Base-by-base conservation (phyloP, 2,113 vertebrate species). In the Conger conger region DNA sequence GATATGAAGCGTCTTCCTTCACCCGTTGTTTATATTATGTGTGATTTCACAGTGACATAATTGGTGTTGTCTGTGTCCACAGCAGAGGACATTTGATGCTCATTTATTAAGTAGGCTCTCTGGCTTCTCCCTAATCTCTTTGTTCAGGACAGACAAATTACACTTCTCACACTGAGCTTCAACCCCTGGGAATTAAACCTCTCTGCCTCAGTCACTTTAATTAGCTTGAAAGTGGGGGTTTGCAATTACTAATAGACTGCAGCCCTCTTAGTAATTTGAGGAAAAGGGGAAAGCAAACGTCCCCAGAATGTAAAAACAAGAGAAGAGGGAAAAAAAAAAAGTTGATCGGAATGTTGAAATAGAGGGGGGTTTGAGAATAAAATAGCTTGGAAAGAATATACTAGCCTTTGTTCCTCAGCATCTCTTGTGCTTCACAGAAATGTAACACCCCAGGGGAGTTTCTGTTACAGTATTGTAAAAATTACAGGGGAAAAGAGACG, bases 81-180 rank as follows among this genome's bases (percentile, higher is more conserved):
- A 90, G 93, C 89, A 86, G 91, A 95, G 94, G 96, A 96, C 97
- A 96, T 95, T 96, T 96, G 97, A 97, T 96, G 97, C 96, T 98
- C 97, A 94, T 97, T 97, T 97, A 98, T 98, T 97, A 97, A 96
- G 96, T 97, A 96, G 96, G 95, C 96, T 97, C 92, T 91, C 95
- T 96, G 93, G 96, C 96, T 96, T 96, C 95, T 95, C 95, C 95
- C 89, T 96, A 97, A 98, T 97, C 94, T 95, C 97, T 98, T 99
- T 97, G 97, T 98, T 98, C 97, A 97, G 96, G 97, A 97, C 97
- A 97, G 97, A 98, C 98, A 99, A 99, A 99, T 99, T 98, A 97
- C 97, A 95, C 97, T 97, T 96, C 96, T 97, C 97, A 96, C 95
- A 97, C 96, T 91, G 96, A 95, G 96, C 96, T 95, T 91, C 92